Conservation (phyloP, 2,797 vertebrate genomes). For the Paguma larvata region DNA sequence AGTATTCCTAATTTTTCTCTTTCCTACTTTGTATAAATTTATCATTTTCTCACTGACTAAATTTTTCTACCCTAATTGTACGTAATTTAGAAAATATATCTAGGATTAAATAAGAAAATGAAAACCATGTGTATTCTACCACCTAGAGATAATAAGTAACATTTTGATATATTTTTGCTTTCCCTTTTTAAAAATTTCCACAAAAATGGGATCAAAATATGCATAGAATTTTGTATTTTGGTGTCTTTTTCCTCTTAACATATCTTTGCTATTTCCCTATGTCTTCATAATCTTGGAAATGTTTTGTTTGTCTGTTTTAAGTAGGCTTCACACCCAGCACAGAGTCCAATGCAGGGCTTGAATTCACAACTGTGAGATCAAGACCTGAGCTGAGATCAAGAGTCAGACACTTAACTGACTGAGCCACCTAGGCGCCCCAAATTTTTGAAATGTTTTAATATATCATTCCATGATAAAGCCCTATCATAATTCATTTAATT, state of each 20-base stretch:
- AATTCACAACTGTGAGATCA: no score
- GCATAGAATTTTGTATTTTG: constrained; percentile 28
- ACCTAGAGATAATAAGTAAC: constrained; percentile 32
- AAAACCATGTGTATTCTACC: constrained; percentile 39
- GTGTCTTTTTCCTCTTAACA: not conserved
- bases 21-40: constrained; percentile 15
- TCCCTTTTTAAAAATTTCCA: not conserved
- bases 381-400: no score
- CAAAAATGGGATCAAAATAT: constrained; percentile 47
- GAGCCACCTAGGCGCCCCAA: no score
- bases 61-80: constrained; percentile 39
- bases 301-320: not conserved
- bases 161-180: constrained; percentile 43
- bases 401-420: no score
- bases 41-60: constrained; percentile 4
- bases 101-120: constrained; percentile 63
- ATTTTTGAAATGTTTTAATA: not conserved
- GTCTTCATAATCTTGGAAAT: constrained; percentile 47
- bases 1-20: constrained; percentile 43
- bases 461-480: not conserved
- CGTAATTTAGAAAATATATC: constrained; percentile 62
- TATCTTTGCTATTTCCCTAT: constrained; percentile 9
- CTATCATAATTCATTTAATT: not conserved
- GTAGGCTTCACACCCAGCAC: no score
- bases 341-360: no score